Base-by-base conservation (phyloP, 2,113 vertebrate species). In the Oreochromis niloticus region DNA sequence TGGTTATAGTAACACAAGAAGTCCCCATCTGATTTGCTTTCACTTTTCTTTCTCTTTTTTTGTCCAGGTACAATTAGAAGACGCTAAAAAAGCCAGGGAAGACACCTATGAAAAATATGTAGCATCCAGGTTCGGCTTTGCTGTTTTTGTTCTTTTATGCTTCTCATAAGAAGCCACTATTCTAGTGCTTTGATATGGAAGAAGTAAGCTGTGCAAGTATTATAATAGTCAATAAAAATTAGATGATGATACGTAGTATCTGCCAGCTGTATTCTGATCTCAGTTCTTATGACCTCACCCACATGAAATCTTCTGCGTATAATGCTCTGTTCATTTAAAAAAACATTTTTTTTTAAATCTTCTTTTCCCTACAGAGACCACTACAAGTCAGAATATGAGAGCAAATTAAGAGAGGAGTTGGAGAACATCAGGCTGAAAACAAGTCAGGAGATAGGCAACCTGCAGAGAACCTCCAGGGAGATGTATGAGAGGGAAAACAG, bases 401-500 rank as follows among this genome's bases (percentile, higher is more conserved):
- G 96, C 86, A 99, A 96, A 93, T 91, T 99, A 32, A 95, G 95
- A 63, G 96, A 98, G 63, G 98, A 99, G 90, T 87, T 99, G 92
- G 98, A 99, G 90, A 97, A 97, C 95, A 97, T 99, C 93, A 96
- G 96, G 30, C 22, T 98, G 82, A 99, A 98, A 96, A 99, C 98
- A 79, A 96, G 97, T 92, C 97, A 98, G 92, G 99, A 99, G 96
- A 98, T 99, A 1, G 97, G 98, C 36, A 97, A 96, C 61, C 97
- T 99, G 92, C 97, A 98, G 96, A 97, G 95, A 85, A 93, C 97
- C 50, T 98, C 98, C 79, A 98, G 96, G 93, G 99, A 99, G 96
- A 98, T 99, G 97, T 99, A 99, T 85, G 99, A 99, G 89, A 97
- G 98, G 79, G 99, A 99, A 95, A 99, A 99, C 96, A 98, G 99